Evolutionary conservation across 2,888 invertebrate genomes (phyloP), one percentile per base, ranked within the genome.

Genomic region (Heliconius charithonia): DNA sequence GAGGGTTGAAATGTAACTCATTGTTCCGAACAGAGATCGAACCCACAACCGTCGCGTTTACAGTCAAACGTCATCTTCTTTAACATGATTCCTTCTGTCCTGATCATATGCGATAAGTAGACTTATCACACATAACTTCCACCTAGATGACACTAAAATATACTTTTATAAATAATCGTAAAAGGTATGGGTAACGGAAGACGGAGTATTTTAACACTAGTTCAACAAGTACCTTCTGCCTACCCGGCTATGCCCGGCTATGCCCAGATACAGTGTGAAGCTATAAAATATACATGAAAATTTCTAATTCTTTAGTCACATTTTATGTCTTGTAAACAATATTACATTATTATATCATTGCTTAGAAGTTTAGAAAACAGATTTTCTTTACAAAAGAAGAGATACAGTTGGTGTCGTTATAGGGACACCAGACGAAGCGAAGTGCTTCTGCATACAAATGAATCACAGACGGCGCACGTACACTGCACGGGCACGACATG

Each of bases 391-490:
- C 41, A 67, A 67, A 74, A 56, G 77, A 45, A 73, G 32, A 32
- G 37, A 10, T 67, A 75, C 65, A 51, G 67, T 56, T 51, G 65
- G 37, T 75, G 75, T 77, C 75, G 78, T 72, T 75, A 75, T 78
- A 73, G 75, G 75, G 79, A 77, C 75, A 79, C 70, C 80, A 77
- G 81, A 72, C 79, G 77, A 32, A 19, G 73, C 77, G 70, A 66
- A 74, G 66, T 75, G 77, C 75, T 72, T 37, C 78, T 73, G 82
- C 82, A 81, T 83, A 82, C 81, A 71, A 80, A 82, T 81, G 79
- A 81, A 79, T 78, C 79, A 89, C 72, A 78, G 78, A 82, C 80
- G 77, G 73, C 77, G 63, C 78, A 75, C 73, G 79, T 77, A 70
- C 76, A 37, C 32, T 78, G 73, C 56, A 59, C 69, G 70, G 29